Conservation (phyloP, 2,797 vertebrate species). For the Takifugu rubripes region DNA sequence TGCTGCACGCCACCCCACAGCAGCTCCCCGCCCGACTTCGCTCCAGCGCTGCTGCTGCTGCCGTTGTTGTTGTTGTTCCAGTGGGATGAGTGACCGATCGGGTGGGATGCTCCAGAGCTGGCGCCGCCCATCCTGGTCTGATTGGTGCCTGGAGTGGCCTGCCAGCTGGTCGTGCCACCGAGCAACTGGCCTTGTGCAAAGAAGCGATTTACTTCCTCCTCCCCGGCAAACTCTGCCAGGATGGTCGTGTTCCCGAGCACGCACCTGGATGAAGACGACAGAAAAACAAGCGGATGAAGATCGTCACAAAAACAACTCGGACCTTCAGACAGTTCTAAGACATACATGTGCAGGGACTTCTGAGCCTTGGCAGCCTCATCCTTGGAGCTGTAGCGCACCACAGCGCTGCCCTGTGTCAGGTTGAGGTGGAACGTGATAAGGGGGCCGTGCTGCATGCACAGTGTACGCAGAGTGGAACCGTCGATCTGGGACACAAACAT, state of each 20-base stretch:
- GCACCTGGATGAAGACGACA: conserved; percentile 76
- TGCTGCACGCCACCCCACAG: conserved; percentile 93
- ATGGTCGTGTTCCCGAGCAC: conserved; percentile 99
- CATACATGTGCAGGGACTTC: conserved; percentile 98
- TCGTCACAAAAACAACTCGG: not conserved
- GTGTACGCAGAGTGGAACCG: conserved; percentile 92
- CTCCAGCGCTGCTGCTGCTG: conserved; percentile 79
- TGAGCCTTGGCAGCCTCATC: conserved; percentile 98
- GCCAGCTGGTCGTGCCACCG: conserved; percentile 90
- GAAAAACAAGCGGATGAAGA: not conserved
- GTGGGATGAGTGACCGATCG: conserved; percentile 85
- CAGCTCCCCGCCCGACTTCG: conserved; percentile 88
- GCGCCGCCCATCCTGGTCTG: conserved; percentile 87
- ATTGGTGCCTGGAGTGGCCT: conserved; percentile 86
- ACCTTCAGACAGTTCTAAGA: conserved; percentile 2
- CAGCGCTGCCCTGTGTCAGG: conserved; percentile 95
- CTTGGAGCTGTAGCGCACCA: conserved; percentile 98
- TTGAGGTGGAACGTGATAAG: conserved; percentile 99
- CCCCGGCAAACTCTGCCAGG: conserved; percentile 96
- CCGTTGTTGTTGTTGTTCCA: conserved; percentile 81
- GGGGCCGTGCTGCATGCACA: conserved; percentile 97
- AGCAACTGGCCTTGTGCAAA: conserved; percentile 99
- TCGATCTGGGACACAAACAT: conserved; percentile 80
- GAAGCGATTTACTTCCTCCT: conserved; percentile 99
- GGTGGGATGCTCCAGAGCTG: conserved; percentile 84